phyloP scores from a whole-genome alignment of 2,113 vertebrate species.

The Steatornis caripensis region DNA sequence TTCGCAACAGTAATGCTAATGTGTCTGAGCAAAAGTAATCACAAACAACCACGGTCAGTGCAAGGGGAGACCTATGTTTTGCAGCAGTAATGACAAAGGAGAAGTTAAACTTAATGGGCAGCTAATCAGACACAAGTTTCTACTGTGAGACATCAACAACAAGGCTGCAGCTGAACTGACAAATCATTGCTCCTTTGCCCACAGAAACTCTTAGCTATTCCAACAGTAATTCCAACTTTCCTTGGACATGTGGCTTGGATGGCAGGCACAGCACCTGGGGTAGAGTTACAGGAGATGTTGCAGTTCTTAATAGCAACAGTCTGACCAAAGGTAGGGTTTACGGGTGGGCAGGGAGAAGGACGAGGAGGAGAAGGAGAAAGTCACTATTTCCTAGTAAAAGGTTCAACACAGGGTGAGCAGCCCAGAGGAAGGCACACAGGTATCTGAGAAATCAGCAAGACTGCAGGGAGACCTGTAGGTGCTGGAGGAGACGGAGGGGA shows the following conservation, averaged over 20 bases:
- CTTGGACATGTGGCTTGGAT: neutral
- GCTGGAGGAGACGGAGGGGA: neutral
- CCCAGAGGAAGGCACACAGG: rapidly evolving
- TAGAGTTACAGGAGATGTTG: neutral
- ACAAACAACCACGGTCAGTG: neutral
- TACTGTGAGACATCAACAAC: neutral
- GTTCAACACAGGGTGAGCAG: neutral
- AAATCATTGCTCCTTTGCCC: neutral
- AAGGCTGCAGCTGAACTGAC: neutral
- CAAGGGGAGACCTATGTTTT: neutral
- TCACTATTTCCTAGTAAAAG: neutral
- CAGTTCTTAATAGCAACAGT: neutral
- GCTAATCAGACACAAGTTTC: neutral
- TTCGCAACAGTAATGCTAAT: neutral
- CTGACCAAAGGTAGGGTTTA: neutral
- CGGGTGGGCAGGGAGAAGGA: neutral
- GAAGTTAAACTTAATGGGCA: neutral
- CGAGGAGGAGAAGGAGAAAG: neutral
- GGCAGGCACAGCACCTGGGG: neutral
- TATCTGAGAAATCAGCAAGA: neutral
- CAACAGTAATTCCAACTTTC: neutral
- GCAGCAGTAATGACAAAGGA: neutral
- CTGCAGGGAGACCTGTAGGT: neutral
- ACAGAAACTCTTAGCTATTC: neutral
- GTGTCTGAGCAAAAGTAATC: neutral